These are phyloP conservation scores for Heliconius aoede DNA, from an alignment of 2,888 invertebrate species.

Conservation along the genomic window DNA sequence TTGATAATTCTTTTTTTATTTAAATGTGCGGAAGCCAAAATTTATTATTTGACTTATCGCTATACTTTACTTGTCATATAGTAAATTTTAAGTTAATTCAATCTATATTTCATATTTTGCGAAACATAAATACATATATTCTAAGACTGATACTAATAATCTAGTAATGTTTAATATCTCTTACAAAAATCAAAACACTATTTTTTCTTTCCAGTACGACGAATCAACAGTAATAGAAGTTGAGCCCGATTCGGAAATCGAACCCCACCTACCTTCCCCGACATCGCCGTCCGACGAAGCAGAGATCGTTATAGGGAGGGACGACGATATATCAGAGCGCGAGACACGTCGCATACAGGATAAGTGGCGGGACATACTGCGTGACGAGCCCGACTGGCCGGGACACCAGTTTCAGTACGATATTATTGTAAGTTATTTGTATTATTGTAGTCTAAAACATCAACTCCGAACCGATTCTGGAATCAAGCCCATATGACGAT, in stretches of 20 bases:
- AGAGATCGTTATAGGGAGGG: constrained; percentile 85
- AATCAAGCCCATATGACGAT: too few relatives aligned
- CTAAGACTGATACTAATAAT: too few relatives aligned
- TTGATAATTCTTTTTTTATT: too few relatives aligned
- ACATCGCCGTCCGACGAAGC: constrained; percentile 80
- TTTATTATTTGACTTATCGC: too few relatives aligned
- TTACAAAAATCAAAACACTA: background rate
- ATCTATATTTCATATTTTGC: too few relatives aligned
- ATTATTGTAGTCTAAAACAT: too few relatives aligned
- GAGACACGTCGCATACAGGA: constrained; percentile 89
- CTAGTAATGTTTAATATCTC: too few relatives aligned
- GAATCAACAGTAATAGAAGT: constrained; percentile 87
- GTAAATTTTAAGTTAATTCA: too few relatives aligned
- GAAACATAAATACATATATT: too few relatives aligned
- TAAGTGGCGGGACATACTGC: constrained; percentile 89
- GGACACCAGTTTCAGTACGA: constrained; percentile 85
- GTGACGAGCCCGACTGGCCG: constrained; percentile 79
- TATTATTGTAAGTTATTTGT: constrained; percentile 86
- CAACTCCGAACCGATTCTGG: too few relatives aligned
- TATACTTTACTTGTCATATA: too few relatives aligned
- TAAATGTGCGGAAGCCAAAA: too few relatives aligned
- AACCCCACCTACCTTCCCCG: constrained; percentile 81
- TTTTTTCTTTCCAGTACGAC: constrained; percentile 80
- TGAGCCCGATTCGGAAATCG: constrained; percentile 86
- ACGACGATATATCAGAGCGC: constrained; percentile 65